Percentiles rank a stretch among this genome's conserved stretches.
Conservation (phyloP, 2,888 invertebrate genomes). For the Dorcus hopei region DNA sequence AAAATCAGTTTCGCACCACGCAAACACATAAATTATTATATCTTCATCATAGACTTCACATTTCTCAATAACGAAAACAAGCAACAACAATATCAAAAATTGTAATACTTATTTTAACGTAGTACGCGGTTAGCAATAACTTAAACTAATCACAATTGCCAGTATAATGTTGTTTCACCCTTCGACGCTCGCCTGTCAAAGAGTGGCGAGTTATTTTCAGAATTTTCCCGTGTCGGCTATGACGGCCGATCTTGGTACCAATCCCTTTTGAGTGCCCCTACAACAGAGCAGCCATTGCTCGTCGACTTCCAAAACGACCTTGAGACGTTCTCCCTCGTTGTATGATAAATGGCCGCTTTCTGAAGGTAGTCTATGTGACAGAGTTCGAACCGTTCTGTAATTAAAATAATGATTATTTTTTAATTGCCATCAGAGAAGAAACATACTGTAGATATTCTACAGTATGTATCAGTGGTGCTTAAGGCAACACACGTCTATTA, state of each 20-base stretch:
- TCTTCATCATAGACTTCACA: conserved; percentile 5
- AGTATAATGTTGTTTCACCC: conserved; percentile 2
- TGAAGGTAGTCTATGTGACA: conserved; percentile 72
- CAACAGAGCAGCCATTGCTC: conserved; percentile 73
- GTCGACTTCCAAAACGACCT: conserved; percentile 73
- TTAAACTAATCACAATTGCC: conserved; percentile 19
- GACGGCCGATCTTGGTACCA: conserved; percentile 71
- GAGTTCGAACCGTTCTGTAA: conserved; percentile 67
- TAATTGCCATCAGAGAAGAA: too few species aligned
- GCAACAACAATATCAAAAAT: conserved; percentile 18
- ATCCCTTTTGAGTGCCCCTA: conserved; percentile 71
- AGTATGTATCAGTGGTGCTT: too few species aligned
- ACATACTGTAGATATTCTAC: too few species aligned
- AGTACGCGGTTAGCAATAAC: conserved; percentile 1
- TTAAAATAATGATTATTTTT: too few species aligned
- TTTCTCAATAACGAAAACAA: conserved; percentile 13
- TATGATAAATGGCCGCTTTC: conserved; percentile 76
- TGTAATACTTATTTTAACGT: conserved; percentile 11
- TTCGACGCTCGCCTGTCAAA: neutral
- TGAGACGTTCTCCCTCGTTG: conserved; percentile 71
- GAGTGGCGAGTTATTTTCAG: conserved; percentile 24
- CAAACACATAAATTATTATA: neutral
- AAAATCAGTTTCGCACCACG: too few species aligned
- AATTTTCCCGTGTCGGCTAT: conserved; percentile 47
- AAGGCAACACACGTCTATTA: too few species aligned